These are phyloP conservation scores for Cyanoderma ruficeps DNA, from an alignment of 2,113 vertebrate genomes.

Conservation along the genomic window DNA sequence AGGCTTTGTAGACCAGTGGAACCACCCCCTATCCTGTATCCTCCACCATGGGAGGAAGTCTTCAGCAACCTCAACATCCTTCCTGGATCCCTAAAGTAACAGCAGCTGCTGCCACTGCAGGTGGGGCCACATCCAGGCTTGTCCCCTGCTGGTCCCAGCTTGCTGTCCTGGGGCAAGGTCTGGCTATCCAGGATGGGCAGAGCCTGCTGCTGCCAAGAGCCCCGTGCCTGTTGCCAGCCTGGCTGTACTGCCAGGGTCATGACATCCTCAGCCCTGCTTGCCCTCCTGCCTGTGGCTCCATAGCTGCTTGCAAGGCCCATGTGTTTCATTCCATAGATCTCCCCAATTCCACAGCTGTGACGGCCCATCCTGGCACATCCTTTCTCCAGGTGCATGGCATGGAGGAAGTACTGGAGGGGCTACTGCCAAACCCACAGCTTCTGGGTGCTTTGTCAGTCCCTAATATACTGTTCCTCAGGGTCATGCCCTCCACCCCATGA, in stretches of 20 bases:
- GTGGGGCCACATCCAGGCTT: neutral
- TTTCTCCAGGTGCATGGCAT: fast-evolving
- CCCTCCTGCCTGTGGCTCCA: neutral
- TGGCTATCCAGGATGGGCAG: neutral
- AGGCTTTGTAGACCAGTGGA: neutral
- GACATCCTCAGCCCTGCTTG: neutral
- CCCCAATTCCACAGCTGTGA: neutral
- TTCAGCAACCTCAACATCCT: neutral
- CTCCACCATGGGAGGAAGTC: neutral
- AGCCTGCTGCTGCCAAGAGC: neutral
- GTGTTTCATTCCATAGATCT: neutral
- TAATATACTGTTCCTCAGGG: neutral
- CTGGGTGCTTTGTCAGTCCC: neutral
- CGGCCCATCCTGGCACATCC: neutral
- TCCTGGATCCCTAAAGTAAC: neutral
- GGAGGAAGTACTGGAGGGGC: neutral
- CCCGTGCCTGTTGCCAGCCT: neutral
- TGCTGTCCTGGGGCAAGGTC: neutral
- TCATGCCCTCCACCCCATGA: neutral
- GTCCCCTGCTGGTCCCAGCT: neutral
- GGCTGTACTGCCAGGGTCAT: neutral
- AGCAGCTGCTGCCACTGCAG: neutral
- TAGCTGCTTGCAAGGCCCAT: neutral
- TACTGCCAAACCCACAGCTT: neutral
- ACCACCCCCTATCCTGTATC: neutral